Evolutionary conservation across 2,113 vertebrate genomes (phyloP).

Genomic region (Aramus guarauna): DNA sequence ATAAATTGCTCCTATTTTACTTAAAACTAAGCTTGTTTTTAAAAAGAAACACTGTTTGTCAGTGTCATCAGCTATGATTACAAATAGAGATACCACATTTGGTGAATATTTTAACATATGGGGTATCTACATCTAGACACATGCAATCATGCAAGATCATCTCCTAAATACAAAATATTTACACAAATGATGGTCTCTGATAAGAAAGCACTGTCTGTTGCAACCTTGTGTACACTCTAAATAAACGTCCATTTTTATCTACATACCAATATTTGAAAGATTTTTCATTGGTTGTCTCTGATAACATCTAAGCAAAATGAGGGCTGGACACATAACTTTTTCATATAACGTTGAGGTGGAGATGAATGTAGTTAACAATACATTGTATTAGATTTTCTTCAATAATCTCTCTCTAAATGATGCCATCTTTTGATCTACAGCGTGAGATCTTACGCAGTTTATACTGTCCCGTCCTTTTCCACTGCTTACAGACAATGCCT

Average conservation of each 20-base stretch:
- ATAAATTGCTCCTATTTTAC: not conserved
- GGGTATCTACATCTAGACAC: not conserved
- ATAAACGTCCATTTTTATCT: not conserved
- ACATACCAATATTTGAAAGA: not conserved
- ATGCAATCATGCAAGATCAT: not conserved
- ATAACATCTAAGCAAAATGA: not conserved
- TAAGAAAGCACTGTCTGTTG: not conserved
- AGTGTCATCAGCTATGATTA: not conserved
- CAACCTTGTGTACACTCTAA: not conserved
- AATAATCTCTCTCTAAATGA: not conserved
- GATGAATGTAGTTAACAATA: not conserved
- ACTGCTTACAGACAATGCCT: not conserved
- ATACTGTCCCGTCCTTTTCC: not conserved
- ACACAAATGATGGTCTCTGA: not conserved
- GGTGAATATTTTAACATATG: not conserved
- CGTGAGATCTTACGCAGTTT: not conserved
- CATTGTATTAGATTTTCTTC: not conserved
- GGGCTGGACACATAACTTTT: not conserved
- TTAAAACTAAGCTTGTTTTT: not conserved
- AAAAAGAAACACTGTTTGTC: not conserved
- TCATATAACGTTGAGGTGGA: not conserved
- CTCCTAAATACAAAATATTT: not conserved
- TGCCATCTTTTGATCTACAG: not conserved
- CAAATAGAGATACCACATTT: not conserved
- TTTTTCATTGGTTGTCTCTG: not conserved